These are phyloP conservation scores for Lagopus leucura DNA, from an alignment of 2,113 vertebrate genomes.

Conservation along the genomic window DNA sequence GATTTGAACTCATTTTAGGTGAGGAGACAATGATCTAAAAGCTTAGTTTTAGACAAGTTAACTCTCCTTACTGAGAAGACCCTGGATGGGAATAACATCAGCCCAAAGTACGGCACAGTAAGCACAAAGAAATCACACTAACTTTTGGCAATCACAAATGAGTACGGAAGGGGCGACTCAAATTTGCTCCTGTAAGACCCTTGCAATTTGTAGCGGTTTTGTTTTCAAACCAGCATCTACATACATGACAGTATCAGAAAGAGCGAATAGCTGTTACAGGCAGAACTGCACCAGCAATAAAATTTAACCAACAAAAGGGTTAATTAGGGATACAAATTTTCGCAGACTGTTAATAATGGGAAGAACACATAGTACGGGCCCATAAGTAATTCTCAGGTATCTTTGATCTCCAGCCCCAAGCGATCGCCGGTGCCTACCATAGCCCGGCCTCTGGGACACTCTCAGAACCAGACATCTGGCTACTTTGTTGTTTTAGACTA, in stretches of 20 bases:
- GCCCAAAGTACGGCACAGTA: neutral
- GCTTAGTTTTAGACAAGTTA: neutral
- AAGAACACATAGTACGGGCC: constrained; percentile 95
- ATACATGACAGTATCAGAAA: constrained; percentile 7
- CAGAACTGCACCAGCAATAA: constrained; percentile 47
- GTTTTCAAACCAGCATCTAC: neutral
- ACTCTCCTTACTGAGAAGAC: neutral
- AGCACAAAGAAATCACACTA: neutral
- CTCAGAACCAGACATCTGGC: constrained; percentile 99
- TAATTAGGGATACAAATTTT: constrained; percentile 99
- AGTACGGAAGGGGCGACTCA: neutral
- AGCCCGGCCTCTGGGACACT: constrained; percentile 94
- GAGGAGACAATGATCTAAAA: constrained; percentile 41
- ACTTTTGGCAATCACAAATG: neutral
- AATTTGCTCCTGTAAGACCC: neutral
- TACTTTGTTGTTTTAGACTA: constrained; percentile 99
- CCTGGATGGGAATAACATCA: neutral
- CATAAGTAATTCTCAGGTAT: constrained; percentile 99
- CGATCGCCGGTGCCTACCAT: constrained; percentile 90
- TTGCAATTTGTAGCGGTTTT: neutral
- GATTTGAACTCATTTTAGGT: constrained; percentile 40
- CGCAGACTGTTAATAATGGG: constrained; percentile 98
- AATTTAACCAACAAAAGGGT: constrained; percentile 95
- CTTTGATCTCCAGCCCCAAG: constrained; percentile 98
- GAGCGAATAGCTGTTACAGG: constrained; percentile 2